Evolutionary conservation across 2,888 invertebrate genomes (phyloP), one percentile per base, ranked within the genome.

Genomic region (Dermolepida albohirtum): DNA sequence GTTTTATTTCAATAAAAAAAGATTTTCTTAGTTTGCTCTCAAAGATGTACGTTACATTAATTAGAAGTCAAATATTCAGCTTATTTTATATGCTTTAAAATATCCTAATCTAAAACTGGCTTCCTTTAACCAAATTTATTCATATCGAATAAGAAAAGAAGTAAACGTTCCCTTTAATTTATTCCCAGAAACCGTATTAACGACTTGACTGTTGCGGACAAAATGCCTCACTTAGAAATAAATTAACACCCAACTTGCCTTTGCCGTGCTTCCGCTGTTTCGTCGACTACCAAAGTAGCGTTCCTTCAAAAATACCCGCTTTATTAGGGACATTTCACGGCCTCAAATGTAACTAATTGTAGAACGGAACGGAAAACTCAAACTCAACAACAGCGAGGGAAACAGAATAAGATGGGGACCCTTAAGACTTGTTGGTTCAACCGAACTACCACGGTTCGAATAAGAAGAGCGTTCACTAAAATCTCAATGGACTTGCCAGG

Each of bases 171-270:
- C 34, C 39, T 27, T 43, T 43, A 43, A 57, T 43, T 62, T 62
- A 14, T 34, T 62, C 39, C 16, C 17, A 34, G 47, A 62, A 62
- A 62, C 59, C 47, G 27, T 10, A 62, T 62, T 62, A 62, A 62
- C 49, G 47, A 49, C 49, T 62, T 34, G 34, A 49, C 47, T 34
- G 41, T 16, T 16, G 16, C 55, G 59, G 39, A 47, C 59, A 34
- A 47, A 62, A 62, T 47, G 27, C 34, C 59, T 62, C 59, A 47
- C 47, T 62, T 62, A 62, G 59, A 62, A 49, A 62, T 62, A 62
- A 47, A 62, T 62, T 62, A 62, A 62, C 47, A 62, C 59, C 47
- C 47, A 62, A 47, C 47, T 54, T 40, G 16, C 8, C 54, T 54
- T 11, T 17, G 40, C 40, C 16, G 10, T 11, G 14, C 10, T 10